Evolutionary conservation across 2,888 invertebrate species (phyloP), one percentile per base, ranked within the genome.

Genomic region (Nymphalis urticae): DNA sequence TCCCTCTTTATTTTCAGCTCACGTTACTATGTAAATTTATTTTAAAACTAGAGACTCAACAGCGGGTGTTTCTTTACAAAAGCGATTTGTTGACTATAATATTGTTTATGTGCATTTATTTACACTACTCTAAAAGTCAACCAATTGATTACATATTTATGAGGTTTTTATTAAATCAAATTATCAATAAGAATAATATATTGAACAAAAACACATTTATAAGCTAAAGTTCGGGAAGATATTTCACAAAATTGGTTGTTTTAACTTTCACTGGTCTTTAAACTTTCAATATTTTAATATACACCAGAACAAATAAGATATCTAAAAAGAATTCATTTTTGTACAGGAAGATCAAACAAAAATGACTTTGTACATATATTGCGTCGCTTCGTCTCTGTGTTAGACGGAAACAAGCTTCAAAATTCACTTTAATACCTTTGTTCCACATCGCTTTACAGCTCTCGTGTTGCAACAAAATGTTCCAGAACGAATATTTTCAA

Each of bases 361-460:
- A 90, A 89, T 88, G 86, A 89, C 87, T 88, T 89, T 88, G 86
- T 82, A 83, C 83, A 85, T 84, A 85, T 82, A 86, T 82, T 85
- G 83, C 86, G 84, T 84, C 86, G 87, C 85, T 87, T 86, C 85
- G 27, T 82, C 84, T 82, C 83, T 80, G 83, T 86, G 84, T 86
- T 84, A 80, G 83, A 82, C 79, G 79, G 82, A 82, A 84, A 80
- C 82, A 82, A 86, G 90, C 89, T 88, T 84, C 85, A 86, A 90
- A 89, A 90, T 90, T 90, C 86, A 85, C 87, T 90, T 90, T 90
- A 90, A 91, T 89, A 89, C 88, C 89, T 88, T 90, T 90, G 89
- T 90, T 90, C 88, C 86, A 87, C 88, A 89, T 81, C 85, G 87
- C 86, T 89, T 86, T 89, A 87, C 84, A 82, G 85, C 86, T 85